Evolutionary conservation across 2,888 invertebrate genomes (phyloP).

Genomic region (Dasypogon diadema): DNA sequence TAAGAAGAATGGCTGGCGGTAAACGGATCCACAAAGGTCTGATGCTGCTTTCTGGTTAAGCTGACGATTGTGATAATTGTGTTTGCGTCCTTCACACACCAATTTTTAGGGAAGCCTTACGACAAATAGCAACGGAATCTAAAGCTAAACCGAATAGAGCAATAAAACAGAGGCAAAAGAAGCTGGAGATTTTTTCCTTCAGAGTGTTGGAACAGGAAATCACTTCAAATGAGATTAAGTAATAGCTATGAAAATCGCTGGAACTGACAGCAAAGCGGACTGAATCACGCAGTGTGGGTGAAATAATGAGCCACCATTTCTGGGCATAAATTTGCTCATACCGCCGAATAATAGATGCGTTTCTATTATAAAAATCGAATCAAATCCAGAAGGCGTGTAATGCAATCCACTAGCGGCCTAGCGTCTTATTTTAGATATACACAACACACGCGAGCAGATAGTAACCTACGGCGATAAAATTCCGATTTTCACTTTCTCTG

Average conservation of each 20-base stretch:
- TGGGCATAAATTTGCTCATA: not conserved
- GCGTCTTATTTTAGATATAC: not conserved
- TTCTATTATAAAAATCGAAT: constrained; percentile 15
- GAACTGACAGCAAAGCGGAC: not conserved
- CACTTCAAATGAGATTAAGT: constrained; percentile 51
- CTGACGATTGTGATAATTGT: constrained; percentile 54
- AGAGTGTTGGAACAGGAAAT: constrained; percentile 35
- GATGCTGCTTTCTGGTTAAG: constrained; percentile 51
- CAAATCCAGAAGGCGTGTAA: constrained; percentile 15
- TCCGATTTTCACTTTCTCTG: constrained; percentile 31
- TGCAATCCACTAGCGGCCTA: not conserved
- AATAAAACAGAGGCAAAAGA: not conserved
- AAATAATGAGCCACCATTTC: constrained; percentile 8
- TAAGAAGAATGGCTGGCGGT: not conserved
- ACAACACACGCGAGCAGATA: constrained; percentile 18
- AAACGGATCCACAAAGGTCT: constrained; percentile 37
- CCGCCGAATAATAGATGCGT: not conserved
- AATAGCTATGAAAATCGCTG: constrained; percentile 35
- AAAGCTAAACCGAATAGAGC: not conserved
- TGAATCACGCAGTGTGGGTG: not conserved
- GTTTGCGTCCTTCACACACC: constrained; percentile 52
- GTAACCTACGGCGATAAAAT: constrained; percentile 21
- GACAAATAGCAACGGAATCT: not conserved
- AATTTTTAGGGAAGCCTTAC: constrained; percentile 28
- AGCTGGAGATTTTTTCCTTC: constrained; percentile 14